Percentiles rank a stretch among this genome's conserved stretches.
phyloP scores from a whole-genome alignment of 2,888 invertebrate genomes.

The Pyrrhosoma nymphula region DNA sequence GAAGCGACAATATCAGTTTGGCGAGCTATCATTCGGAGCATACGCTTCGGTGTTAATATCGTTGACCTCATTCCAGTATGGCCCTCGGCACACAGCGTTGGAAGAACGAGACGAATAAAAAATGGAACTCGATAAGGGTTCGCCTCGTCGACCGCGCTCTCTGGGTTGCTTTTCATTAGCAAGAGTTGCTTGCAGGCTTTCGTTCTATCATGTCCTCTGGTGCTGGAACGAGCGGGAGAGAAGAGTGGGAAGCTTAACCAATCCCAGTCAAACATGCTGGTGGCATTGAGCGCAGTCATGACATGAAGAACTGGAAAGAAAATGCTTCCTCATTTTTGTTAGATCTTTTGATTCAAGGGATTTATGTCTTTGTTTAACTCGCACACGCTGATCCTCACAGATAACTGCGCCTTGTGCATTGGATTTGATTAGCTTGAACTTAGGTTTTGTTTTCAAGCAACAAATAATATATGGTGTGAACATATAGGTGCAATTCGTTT shows the following conservation, averaged over 20 bases:
- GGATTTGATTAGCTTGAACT: too few relatives aligned
- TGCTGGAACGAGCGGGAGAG: not conserved
- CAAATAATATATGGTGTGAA: too few relatives aligned
- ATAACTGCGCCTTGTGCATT: too few relatives aligned
- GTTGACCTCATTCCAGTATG: not conserved
- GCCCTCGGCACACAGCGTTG: not conserved
- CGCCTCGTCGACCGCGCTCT: not conserved
- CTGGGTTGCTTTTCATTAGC: not conserved
- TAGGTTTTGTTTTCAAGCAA: too few relatives aligned
- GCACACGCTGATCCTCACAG: not conserved
- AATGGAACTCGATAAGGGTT: not conserved
- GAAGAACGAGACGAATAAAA: not conserved
- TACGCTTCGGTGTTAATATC: not conserved
- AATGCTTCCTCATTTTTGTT: not conserved
- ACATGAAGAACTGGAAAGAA: not conserved
- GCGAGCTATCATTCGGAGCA: not conserved
- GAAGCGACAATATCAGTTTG: not conserved
- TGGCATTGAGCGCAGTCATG: not conserved
- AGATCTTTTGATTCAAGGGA: not conserved
- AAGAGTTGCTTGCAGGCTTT: not conserved
- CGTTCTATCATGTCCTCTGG: not conserved
- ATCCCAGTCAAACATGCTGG: not conserved
- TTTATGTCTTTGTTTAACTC: not conserved
- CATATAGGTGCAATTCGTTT: too few relatives aligned
- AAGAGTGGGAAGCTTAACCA: not conserved